Evolutionary conservation across 2,113 vertebrate species (phyloP), one percentile per base, ranked within the genome.

Genomic region (Alosa alosa): DNA sequence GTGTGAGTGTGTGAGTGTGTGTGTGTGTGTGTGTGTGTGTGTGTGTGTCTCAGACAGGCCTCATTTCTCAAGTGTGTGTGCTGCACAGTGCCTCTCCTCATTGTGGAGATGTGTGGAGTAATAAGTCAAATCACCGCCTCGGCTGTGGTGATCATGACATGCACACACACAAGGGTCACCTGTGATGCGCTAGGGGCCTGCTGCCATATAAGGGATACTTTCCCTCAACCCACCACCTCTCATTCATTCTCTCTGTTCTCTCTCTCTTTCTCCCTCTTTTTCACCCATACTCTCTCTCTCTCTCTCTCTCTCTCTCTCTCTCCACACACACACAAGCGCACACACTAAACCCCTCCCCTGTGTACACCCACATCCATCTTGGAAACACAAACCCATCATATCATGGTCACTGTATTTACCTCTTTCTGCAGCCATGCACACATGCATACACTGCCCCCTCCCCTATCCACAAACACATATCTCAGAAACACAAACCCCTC

Each of bases 41-140:
- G 57, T 64, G 57, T 64, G 57, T 64, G 57, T 64, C 22, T 57
- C 2, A 8, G 22, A 64, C 52, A 60, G n/a, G 20, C 50, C n/a
- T 84, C 46, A 25, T 46, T 81, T 8, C 60, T 82, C 82, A 39
- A 31, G 22, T 78, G 84, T 84, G 46, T 10, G 68, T 41, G 31
- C 11, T 11, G 25, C 50, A n/a, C 52, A 46, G 39, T 81, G 41
- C 50, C 17, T 9, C 78, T 81, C 39, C 83, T 84, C 75, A 78
- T 20, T 20, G 5, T 6, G 18, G 25, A 57, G 86, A 85, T 72
- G 81, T 39, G 22, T 46, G 47, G 75, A 8, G 47, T 44, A 81
- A 81, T 83, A 45, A 81, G 78, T 87, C 86, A 50, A 81, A 64
- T 72, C n/a, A n/a, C n/a, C n/a, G n/a, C n/a, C n/a, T n/a, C n/a